Evolutionary conservation across 2,113 vertebrate species (phyloP), one percentile per base, ranked within the genome.

Genomic region (Aphelocoma coerulescens): DNA sequence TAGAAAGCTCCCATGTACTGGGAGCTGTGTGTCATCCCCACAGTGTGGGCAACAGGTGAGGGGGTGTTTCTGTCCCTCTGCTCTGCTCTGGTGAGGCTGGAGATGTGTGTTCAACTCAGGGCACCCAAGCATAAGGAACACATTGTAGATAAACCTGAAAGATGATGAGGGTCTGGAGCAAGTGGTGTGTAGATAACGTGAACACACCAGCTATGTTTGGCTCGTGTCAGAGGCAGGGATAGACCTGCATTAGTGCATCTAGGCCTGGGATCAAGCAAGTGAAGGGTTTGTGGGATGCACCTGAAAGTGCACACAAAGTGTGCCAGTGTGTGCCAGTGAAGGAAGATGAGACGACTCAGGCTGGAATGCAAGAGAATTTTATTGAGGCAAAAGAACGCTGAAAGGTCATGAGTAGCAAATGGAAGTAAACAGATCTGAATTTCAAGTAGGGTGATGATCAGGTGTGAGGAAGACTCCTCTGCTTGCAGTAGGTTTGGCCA

Each of bases 1-100:
- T 15, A 30, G 9, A 54, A 54, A 35, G 2, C 3, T 1, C 49
- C 11, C 0, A 0, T 28, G 24, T 23, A 24, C 19, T 14, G 24
- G 32, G 19, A 46, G 44, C 19, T 46, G 19, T 46, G 44, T 46
- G 39, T 52, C 30, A n/a, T 41, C 23, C 35, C 30, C 17, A 21
- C 6, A 16, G 17, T 0, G 0, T 5, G 10, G 13, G 30, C 30
- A 52, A 13, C 8, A 52, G 35, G 4, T 8, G 37, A 43, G 51
- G 9, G 13, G 22, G 33, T 13, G 14, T 51, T 43, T 55, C 30
- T 44, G 10, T 7, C 17, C 41, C 32, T 35, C 17, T n/a, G 7
- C 22, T 43, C 30, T 14, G 12, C 30, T 55, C 13, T 44, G 4
- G 5, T 16, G 17, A n/a, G 23, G n/a, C 13, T 9, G 32, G 7